Conservation (phyloP, 1,140 invertebrate species). For the Argopecten irradians region DNA sequence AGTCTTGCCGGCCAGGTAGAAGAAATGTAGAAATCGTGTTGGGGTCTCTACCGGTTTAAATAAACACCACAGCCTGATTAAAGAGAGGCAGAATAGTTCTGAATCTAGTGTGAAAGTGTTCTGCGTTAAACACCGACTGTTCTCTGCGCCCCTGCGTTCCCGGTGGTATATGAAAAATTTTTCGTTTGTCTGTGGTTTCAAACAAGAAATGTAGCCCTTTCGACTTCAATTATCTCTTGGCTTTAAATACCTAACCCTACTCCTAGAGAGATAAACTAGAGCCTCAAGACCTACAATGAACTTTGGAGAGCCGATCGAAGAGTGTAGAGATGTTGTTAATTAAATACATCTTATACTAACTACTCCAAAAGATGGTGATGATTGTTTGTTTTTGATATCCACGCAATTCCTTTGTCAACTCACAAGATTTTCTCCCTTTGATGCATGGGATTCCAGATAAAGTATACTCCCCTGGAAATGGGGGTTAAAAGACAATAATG, state of each 20-base stretch:
- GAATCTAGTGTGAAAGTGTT: not conserved
- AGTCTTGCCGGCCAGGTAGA: not conserved
- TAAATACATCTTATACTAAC: conserved; percentile 23
- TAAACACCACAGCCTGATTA: not conserved
- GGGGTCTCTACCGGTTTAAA: not conserved
- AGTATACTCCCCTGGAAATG: not conserved
- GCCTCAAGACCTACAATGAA: not conserved
- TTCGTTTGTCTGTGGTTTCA: conserved; percentile 11
- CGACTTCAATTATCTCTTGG: not conserved
- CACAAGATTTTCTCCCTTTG: not conserved
- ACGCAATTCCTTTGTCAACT: conserved; percentile 3
- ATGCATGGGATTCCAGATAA: not conserved
- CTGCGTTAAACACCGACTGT: too few species aligned
- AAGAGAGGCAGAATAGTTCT: too few species aligned
- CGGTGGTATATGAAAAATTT: conserved; percentile 17
- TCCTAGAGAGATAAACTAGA: not conserved
- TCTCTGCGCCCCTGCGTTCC: too few species aligned
- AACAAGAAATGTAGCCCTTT: not conserved
- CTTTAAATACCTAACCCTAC: not conserved
- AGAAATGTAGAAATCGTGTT: too few species aligned
- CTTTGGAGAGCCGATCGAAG: not conserved
- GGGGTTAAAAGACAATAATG: not conserved
- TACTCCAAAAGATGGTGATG: not conserved
- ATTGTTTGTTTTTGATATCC: conserved; percentile 10
- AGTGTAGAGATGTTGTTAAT: not conserved